These are phyloP conservation scores for Orthonevra nobilis DNA, from an alignment of 2,888 invertebrate species.

Conservation along the genomic window DNA sequence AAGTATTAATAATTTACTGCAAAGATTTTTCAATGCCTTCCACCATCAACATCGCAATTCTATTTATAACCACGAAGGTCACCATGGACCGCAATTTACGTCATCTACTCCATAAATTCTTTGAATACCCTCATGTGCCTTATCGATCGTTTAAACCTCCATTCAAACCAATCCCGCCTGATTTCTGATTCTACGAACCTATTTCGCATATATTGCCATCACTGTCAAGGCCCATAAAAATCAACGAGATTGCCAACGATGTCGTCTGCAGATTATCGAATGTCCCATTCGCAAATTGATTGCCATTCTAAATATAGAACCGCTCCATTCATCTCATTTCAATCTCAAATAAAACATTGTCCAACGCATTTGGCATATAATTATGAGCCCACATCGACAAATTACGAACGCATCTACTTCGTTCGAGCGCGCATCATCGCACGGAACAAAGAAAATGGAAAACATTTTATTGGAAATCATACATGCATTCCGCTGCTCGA, in stretches of 20 bases:
- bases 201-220: conserved; percentile 52
- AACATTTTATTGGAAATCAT: conserved; percentile 25
- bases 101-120: not conserved
- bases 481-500: not conserved
- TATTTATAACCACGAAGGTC: conserved; percentile 48
- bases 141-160: conserved; percentile 31
- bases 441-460: conserved; percentile 55
- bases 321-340: conserved; percentile 47
- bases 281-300: conserved; percentile 45
- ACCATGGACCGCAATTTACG: not conserved
- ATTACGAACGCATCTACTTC: conserved; percentile 50
- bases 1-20: too few relatives aligned
- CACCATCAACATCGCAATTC: too few relatives aligned
- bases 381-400: conserved; percentile 59
- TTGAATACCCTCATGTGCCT: not conserved
- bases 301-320: conserved; percentile 62
- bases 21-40: too few relatives aligned
- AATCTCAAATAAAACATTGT: conserved; percentile 24
- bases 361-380: conserved; percentile 49
- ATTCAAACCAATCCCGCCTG: conserved; percentile 15
- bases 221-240: conserved; percentile 66
- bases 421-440: not conserved
- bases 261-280: conserved; percentile 34
- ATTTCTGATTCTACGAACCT: conserved; percentile 33
- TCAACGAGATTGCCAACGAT: conserved; percentile 48